Conservation (phyloP, 2,113 vertebrate species). For the Galeopterus variegatus region DNA sequence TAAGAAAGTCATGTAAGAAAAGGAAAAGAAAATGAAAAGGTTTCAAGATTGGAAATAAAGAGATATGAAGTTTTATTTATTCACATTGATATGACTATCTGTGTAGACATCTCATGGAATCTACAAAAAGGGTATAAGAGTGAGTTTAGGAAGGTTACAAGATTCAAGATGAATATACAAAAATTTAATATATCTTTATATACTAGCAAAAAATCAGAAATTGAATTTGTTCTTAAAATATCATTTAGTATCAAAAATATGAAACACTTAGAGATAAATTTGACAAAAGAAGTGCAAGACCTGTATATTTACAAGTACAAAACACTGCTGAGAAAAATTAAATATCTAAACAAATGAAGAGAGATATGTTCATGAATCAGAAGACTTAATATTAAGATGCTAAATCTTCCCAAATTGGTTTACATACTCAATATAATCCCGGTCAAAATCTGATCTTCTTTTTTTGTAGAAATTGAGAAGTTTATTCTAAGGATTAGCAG, state of each 20-base stretch:
- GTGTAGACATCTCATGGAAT: neutral
- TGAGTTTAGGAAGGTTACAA: neutral
- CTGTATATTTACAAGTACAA: neutral
- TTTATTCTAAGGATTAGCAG: neutral
- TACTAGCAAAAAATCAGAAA: neutral
- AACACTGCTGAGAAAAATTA: neutral
- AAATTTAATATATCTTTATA: neutral
- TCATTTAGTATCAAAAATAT: neutral
- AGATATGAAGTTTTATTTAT: constrained; percentile 18
- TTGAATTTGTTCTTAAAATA: constrained; percentile 11
- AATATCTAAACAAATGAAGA: constrained; percentile 4
- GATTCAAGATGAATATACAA: neutral
- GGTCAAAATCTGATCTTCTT: neutral
- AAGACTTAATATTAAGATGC: neutral
- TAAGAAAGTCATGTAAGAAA: neutral
- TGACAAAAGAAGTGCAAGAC: neutral
- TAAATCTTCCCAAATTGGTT: neutral
- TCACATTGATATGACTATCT: neutral
- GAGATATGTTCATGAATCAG: neutral
- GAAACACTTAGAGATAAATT: neutral
- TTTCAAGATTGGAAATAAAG: neutral
- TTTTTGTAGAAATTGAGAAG: neutral
- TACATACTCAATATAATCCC: neutral
- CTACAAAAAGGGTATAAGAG: neutral
- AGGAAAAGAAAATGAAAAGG: neutral